Evolutionary conservation across 2,113 vertebrate genomes (phyloP).

Genomic region (Phoenicopterus ruber): DNA sequence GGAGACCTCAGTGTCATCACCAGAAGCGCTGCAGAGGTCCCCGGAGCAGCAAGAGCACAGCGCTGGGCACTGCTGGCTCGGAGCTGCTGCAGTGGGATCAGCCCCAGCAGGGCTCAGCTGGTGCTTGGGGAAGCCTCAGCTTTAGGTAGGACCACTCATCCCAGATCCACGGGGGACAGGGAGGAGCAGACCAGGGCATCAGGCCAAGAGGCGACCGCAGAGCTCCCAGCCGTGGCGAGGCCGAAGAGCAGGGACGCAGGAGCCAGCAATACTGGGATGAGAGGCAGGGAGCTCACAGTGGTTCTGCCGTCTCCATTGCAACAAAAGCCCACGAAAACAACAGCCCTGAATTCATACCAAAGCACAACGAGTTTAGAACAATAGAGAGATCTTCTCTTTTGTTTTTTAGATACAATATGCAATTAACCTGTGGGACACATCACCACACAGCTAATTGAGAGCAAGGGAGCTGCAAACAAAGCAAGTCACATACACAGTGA

Average conservation of each 20-base stretch:
- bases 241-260: not conserved
- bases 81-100: not conserved
- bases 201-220: not conserved
- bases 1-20: no score
- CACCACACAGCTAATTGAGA: not conserved
- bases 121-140: not conserved
- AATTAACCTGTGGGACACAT: not conserved
- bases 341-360: not conserved
- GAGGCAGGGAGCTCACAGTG: not conserved
- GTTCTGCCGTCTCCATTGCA: not conserved
- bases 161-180: not conserved
- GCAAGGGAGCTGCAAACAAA: not conserved
- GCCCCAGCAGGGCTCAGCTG: not conserved
- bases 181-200: not conserved
- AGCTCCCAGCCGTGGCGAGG: fast-evolving
- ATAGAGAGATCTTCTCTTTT: not conserved
- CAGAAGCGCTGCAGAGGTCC: not conserved
- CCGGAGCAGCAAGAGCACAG: not conserved
- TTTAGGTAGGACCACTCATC: not conserved
- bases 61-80: not conserved
- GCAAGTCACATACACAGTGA: fast-evolving
- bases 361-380: not conserved
- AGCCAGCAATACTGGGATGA: not conserved
- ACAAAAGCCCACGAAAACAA: not conserved
- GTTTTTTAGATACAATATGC: not conserved